Conservation (phyloP, 2,113 vertebrate species). For the Bungarus multicinctus region DNA sequence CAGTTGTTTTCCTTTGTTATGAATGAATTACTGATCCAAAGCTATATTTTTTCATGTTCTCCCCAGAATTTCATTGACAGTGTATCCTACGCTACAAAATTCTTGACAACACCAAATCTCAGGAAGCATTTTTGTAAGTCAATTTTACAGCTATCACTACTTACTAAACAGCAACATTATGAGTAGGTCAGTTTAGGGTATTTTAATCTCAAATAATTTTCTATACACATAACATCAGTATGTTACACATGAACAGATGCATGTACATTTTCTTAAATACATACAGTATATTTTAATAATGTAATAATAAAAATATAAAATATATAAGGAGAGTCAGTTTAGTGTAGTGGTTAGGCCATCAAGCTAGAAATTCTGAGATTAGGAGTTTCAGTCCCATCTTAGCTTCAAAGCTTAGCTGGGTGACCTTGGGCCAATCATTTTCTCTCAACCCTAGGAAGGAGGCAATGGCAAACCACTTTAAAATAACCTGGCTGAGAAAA, state of each 20-base stretch:
- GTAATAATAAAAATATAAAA: too few relatives aligned
- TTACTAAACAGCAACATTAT: too few relatives aligned
- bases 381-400: too few relatives aligned
- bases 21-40: slow-evolving; percentile 20
- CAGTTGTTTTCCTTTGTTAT: slow-evolving; percentile 20
- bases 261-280: background rate
- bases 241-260: background rate
- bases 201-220: background rate
- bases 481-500: too few relatives aligned
- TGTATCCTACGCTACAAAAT: background rate
- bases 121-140: background rate
- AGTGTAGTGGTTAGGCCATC: too few relatives aligned
- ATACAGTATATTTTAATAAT: too few relatives aligned
- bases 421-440: too few relatives aligned
- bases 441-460: too few relatives aligned
- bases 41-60: background rate
- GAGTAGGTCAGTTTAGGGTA: background rate
- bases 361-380: too few relatives aligned
- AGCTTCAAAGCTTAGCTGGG: too few relatives aligned
- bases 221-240: background rate
- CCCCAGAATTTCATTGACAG: background rate
- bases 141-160: background rate
- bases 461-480: too few relatives aligned
- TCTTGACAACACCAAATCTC: background rate
- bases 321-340: too few relatives aligned